Conservation (phyloP, 1,140 invertebrate species). For the Hormaphis cornu region DNA sequence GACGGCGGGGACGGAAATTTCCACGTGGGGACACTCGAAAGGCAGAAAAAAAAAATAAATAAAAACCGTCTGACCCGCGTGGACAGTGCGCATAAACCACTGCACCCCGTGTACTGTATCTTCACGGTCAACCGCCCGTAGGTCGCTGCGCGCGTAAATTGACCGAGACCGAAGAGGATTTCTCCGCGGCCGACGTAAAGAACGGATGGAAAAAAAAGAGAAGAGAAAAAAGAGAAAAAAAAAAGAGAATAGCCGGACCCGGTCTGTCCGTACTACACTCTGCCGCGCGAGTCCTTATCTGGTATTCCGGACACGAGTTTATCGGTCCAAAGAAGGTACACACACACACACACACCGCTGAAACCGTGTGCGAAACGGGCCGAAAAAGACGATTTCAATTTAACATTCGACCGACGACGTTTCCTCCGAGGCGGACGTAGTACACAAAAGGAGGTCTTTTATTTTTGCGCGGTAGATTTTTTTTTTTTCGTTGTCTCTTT, state of each 20-base stretch:
- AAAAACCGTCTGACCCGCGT: background rate
- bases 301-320: conserved; percentile 28
- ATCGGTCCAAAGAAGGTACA: conserved; percentile 1
- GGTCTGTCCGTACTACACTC: background rate
- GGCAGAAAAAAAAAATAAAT: background rate
- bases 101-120: background rate
- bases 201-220: background rate
- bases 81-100: background rate
- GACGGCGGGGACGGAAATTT: no score
- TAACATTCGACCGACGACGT: conserved; percentile 32
- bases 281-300: background rate
- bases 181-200: background rate
- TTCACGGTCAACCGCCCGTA: conserved; percentile 18
- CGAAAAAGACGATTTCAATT: conserved; percentile 29
- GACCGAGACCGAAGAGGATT: conserved; percentile 30
- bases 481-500: background rate
- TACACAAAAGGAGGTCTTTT: conserved; percentile 19
- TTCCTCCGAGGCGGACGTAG: conserved; percentile 24
- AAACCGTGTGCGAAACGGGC: no score
- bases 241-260: background rate
- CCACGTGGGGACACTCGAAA: background rate
- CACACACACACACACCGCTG: background rate
- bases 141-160: conserved; percentile 23
- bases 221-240: background rate
- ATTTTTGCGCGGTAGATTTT: conserved; percentile 11